These are phyloP conservation scores for Porites divaricata DNA, from an alignment of 92 coral and sea anemone species.

Conservation along the genomic window DNA sequence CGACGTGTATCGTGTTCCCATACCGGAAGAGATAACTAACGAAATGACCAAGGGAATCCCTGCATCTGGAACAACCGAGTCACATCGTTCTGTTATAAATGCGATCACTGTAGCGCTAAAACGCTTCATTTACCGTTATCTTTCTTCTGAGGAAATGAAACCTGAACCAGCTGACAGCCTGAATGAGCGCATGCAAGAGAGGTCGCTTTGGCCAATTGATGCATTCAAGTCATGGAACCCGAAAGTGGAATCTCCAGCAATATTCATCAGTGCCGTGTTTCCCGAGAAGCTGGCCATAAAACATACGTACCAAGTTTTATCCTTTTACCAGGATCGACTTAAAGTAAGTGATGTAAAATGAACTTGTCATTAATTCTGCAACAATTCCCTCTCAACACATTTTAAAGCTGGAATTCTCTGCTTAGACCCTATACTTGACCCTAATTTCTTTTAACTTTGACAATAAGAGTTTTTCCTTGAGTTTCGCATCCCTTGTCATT, in stretches of 20 bases:
- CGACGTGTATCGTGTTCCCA: constrained; percentile 50
- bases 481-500: too few relatives aligned
- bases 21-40: constrained; percentile 45
- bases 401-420: not conserved
- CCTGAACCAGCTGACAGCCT: constrained; percentile 72
- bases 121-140: constrained; percentile 94
- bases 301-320: constrained; percentile 45
- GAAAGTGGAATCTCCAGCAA: not conserved
- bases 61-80: constrained; percentile 20
- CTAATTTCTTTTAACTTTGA: too few relatives aligned
- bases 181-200: constrained; percentile 69
- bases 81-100: constrained; percentile 31
- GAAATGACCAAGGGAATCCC: constrained; percentile 31
- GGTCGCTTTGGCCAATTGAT: constrained; percentile 89
- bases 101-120: constrained; percentile 77
- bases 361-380: not conserved
- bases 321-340: constrained; percentile 50
- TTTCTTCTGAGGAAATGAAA: constrained; percentile 73
- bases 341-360: constrained; percentile 14
- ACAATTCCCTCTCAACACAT: not conserved
- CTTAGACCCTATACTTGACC: too few relatives aligned
- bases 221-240: constrained; percentile 17
- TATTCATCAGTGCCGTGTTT: constrained; percentile 22
- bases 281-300: constrained; percentile 54
- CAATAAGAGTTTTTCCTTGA: too few relatives aligned